Evolutionary conservation across 2,797 vertebrate genomes (phyloP), one percentile per base, ranked within the genome.

Genomic region (Sebastiscus albofasciatus): DNA sequence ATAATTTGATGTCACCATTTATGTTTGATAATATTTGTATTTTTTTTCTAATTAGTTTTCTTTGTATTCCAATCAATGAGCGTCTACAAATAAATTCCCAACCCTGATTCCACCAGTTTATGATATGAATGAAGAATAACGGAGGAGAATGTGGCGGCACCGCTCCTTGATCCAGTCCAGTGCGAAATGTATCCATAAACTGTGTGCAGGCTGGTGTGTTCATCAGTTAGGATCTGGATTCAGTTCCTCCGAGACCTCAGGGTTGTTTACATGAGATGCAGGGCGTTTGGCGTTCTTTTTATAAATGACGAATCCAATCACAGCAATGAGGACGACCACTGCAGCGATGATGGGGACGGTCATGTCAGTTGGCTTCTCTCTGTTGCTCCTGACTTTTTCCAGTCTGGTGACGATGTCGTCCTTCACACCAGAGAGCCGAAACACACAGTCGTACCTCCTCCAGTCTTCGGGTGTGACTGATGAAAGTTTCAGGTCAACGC

Each of bases 391-490:
- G 79, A 75, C 14, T 75, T 59, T 34, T 9, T 82, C 64, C 69
- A 82, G 76, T 27, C 2, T 34, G 68, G 27, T 46, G 54, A 76
- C 1, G 24, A 72, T 24, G 34, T 79, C 24, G 33, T 33, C 33
- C 14, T 79, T 3, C 24, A 80, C 68, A 34, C 86, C 66, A 14
- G 42, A 72, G 26, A 79, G 33, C 4, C 72, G 67, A 39, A 88
- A 88, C 68, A 84, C 82, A 68, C 83, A 88, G 8, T 81, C 46
- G 36, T 79, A 85, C 58, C 12, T 78, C 49, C 5, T 12, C 80
- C 77, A 72, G 29, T 65, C 75, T 36, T 33, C 71, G 72, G 29
- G 33, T 33, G 33, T 33, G 33, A 33, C 26, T 2, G 81, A 55
- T 8, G 72, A 68, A 13, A 84, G 1, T 0, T 77, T 0, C 55